phyloP scores from a whole-genome alignment of 1,140 invertebrate genomes.

The Zaprionus capensis region DNA sequence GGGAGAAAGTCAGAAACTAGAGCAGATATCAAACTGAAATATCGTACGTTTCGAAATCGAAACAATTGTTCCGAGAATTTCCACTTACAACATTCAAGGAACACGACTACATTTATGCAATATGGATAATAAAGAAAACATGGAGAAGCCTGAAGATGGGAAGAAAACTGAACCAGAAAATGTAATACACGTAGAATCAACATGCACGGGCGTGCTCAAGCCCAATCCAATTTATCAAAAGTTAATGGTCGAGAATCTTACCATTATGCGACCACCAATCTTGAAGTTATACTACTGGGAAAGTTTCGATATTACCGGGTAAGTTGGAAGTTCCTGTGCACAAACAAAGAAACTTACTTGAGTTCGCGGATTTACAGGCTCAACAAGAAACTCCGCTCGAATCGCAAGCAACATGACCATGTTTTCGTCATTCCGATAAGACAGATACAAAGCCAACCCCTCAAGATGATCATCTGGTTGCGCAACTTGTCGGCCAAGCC shows the following conservation, averaged over 20 bases:
- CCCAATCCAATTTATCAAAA: conserved; percentile 55
- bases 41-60: background rate
- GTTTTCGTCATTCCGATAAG: conserved; percentile 60
- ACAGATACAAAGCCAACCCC: conserved; percentile 67
- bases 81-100: background rate
- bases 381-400: conserved; percentile 65
- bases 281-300: conserved; percentile 79
- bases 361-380: conserved; percentile 40
- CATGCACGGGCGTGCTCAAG: conserved; percentile 26
- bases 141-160: background rate
- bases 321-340: background rate
- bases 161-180: background rate
- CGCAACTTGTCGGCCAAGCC: conserved; percentile 49
- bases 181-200: background rate
- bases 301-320: conserved; percentile 72
- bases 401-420: conserved; percentile 60
- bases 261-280: conserved; percentile 63
- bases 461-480: conserved; percentile 76
- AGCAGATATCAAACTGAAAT: background rate
- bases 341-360: background rate
- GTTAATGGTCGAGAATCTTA: conserved; percentile 71
- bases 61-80: background rate
- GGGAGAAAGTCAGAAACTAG: background rate
- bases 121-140: background rate
- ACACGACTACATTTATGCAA: background rate